phyloP scores from a whole-genome alignment of 2,888 invertebrate species.

The Tillus elongatus region DNA sequence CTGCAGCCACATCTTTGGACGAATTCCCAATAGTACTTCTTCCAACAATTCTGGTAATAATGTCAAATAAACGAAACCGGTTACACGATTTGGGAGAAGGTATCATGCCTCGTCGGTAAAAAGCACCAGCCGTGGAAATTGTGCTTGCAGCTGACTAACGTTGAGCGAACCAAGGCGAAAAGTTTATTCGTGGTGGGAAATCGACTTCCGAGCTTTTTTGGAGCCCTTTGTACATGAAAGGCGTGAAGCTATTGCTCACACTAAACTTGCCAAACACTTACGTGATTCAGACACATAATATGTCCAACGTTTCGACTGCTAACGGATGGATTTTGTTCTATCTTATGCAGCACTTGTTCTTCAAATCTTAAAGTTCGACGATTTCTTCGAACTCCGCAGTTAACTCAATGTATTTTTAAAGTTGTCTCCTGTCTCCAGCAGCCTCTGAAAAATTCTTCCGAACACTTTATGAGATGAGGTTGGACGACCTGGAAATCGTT shows the following conservation, averaged over 20 bases:
- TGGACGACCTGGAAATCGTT: too few species aligned
- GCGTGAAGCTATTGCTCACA: constrained; percentile 4
- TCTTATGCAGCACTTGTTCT: constrained; percentile 1
- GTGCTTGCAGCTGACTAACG: constrained; percentile 2
- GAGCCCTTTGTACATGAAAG: constrained; percentile 2
- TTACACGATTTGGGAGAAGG: constrained; percentile 1
- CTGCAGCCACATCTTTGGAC: constrained; percentile 1
- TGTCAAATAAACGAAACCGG: constrained; percentile 1
- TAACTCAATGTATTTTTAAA: too few species aligned
- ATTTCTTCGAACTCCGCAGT: constrained; percentile 1
- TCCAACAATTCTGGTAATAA: constrained; percentile 2
- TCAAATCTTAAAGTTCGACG: constrained; percentile 2
- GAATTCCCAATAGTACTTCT: constrained; percentile 3
- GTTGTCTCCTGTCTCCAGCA: too few species aligned
- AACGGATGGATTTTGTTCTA: constrained; percentile 1
- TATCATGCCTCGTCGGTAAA: not conserved
- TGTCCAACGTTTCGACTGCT: not conserved
- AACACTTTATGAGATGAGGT: constrained; percentile 1
- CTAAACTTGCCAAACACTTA: constrained; percentile 2
- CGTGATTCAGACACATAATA: not conserved
- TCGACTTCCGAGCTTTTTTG: too few species aligned
- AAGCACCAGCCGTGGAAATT: not conserved
- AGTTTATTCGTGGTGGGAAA: constrained; percentile 1
- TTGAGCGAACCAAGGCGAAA: constrained; percentile 1
- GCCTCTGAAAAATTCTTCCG: not conserved